A percentile compares a stretch with the other conserved stretches of the same genome.
Evolutionary conservation across 2,797 vertebrate species (phyloP).

Genomic region (Paguma larvata): DNA sequence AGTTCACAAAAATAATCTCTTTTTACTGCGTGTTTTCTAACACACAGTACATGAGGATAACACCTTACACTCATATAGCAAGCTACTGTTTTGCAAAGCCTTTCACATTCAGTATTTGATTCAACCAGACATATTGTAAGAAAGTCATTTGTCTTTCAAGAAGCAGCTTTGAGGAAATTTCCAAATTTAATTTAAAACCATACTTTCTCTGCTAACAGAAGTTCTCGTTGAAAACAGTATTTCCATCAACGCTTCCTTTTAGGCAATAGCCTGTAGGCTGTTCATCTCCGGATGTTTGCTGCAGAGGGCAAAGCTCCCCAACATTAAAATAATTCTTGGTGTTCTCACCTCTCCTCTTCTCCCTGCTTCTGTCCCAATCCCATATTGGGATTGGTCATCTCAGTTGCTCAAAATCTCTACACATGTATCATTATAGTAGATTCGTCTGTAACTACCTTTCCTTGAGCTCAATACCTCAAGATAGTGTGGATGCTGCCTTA

Average conservation of each 20-base stretch:
- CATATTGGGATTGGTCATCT: too few relatives aligned
- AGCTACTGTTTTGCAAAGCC: slow-evolving; percentile 44
- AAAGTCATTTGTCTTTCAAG: slow-evolving; percentile 73
- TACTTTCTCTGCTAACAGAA: slow-evolving; percentile 20
- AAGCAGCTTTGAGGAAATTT: slow-evolving; percentile 57
- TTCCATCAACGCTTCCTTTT: not conserved
- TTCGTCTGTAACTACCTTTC: not conserved
- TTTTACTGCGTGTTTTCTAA: slow-evolving; percentile 52
- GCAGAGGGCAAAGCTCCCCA: not conserved
- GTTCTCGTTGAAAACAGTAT: not conserved
- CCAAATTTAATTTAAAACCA: slow-evolving; percentile 60
- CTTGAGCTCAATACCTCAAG: not conserved
- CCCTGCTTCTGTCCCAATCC: not conserved
- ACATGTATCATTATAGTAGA: not conserved
- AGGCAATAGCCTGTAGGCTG: not conserved
- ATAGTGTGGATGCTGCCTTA: too few relatives aligned
- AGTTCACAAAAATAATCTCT: slow-evolving; percentile 52
- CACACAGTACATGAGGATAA: not conserved
- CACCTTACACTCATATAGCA: slow-evolving; percentile 33
- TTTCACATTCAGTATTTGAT: slow-evolving; percentile 67
- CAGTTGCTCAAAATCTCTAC: not conserved
- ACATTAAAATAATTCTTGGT: not conserved
- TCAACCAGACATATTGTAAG: slow-evolving; percentile 61
- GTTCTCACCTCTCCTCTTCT: not conserved
- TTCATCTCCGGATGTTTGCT: not conserved